These are phyloP conservation scores for Hipparchia semele DNA, from an alignment of 2,888 invertebrate genomes.

Conservation along the genomic window DNA sequence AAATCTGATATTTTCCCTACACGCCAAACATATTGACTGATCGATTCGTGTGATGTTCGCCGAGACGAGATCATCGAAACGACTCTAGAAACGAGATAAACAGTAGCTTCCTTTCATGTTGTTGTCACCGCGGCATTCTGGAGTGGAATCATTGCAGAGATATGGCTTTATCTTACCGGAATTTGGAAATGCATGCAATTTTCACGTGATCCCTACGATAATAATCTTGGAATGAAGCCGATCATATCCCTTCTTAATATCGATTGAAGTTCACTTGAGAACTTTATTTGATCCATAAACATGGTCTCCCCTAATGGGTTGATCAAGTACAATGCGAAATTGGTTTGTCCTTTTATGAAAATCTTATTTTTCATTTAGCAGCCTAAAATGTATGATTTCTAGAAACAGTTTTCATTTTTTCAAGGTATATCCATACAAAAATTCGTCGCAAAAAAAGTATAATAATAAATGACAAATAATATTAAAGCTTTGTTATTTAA, in stretches of 20 bases:
- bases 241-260: too few species aligned
- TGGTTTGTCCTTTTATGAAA: too few species aligned
- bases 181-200: background rate
- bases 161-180: background rate
- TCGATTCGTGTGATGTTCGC: slow-evolving; percentile 7
- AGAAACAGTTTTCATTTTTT: too few species aligned
- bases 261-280: too few species aligned
- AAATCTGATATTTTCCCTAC: slow-evolving; percentile 5
- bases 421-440: too few species aligned
- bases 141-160: background rate
- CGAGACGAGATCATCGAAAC: background rate
- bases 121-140: background rate
- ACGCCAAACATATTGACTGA: slow-evolving; percentile 9
- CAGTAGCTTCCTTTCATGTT: slow-evolving; percentile 2
- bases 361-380: too few species aligned
- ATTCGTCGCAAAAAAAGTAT: background rate
- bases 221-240: too few species aligned
- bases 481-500: background rate
- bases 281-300: too few species aligned
- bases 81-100: background rate
- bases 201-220: background rate
- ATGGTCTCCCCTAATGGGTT: too few species aligned
- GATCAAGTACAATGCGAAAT: too few species aligned
- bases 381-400: too few species aligned
- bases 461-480: background rate